Evolutionary conservation across 1,140 invertebrate genomes (phyloP).

Genomic region (Tetranychus cinnabarinus): DNA sequence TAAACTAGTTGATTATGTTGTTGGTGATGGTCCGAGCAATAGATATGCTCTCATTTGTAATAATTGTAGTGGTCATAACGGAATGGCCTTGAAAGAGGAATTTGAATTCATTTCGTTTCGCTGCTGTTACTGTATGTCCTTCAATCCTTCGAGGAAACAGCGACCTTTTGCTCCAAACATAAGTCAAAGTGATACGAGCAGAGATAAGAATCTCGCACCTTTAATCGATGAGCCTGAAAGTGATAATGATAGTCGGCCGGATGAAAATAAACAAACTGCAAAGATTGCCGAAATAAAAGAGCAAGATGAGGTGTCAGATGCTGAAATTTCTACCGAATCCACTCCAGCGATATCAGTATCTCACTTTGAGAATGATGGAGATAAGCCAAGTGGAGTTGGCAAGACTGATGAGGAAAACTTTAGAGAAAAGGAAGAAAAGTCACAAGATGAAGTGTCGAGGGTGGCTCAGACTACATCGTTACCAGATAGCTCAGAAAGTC

Average conservation of each 20-base stretch:
- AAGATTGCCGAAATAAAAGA: no score
- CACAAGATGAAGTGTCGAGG: no score
- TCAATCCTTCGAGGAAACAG: constrained; percentile 28
- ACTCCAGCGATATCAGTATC: no score
- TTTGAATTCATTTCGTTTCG: constrained; percentile 76
- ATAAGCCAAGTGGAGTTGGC: no score
- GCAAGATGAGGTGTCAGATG: no score
- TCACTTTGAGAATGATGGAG: no score
- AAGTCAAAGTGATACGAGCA: not conserved
- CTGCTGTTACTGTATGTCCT: constrained; percentile 62
- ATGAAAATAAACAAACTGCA: not conserved
- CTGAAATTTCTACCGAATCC: no score
- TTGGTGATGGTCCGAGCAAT: constrained; percentile 83
- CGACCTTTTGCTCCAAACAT: constrained; percentile 1
- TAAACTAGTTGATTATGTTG: constrained; percentile 69
- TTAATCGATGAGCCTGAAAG: constrained; percentile 1
- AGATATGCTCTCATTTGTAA: constrained; percentile 81
- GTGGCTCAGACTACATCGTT: no score
- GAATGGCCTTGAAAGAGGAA: constrained; percentile 87
- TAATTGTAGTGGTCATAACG: constrained; percentile 74
- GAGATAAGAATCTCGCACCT: not conserved
- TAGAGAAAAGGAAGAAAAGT: no score
- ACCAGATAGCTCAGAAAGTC: no score
- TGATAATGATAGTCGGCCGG: not conserved
- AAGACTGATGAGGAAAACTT: no score